These are phyloP conservation scores for Thalassaphorura encarpata DNA, from an alignment of 1,140 invertebrate species.

Conservation along the genomic window DNA sequence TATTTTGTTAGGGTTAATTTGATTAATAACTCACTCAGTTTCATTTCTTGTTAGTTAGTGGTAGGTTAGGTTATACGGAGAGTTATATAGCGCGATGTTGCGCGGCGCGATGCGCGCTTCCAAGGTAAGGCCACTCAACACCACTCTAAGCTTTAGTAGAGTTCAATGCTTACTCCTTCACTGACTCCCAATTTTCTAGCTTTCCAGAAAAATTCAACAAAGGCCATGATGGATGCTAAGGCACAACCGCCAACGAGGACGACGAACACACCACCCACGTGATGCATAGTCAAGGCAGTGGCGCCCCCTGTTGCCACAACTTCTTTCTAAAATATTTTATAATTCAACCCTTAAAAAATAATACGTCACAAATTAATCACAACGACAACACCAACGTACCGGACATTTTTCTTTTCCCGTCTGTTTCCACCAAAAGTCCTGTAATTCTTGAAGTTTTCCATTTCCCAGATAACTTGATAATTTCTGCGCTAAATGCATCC, in stretches of 20 bases:
- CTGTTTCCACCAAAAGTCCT: constrained; percentile 46
- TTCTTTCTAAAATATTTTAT: constrained; percentile 10
- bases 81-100: no score
- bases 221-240: constrained; percentile 37
- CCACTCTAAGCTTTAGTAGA: no score
- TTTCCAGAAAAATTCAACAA: constrained; percentile 43
- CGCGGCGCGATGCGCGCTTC: no score
- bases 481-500: constrained; percentile 40
- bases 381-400: constrained; percentile 5
- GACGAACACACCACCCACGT: constrained; percentile 48
- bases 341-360: not conserved
- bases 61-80: no score
- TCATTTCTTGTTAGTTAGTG: no score
- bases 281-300: constrained; percentile 34
- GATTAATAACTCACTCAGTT: no score
- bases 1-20: no score
- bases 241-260: constrained; percentile 41
- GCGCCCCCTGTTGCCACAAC: constrained; percentile 14
- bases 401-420: constrained; percentile 35
- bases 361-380: not conserved
- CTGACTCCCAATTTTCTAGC: constrained; percentile 36
- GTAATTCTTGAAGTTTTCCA: constrained; percentile 42
- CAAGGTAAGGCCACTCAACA: no score
- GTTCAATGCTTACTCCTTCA: constrained; percentile 35
- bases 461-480: constrained; percentile 44